Conservation (phyloP, 2,113 vertebrate genomes). For the Panthera uncia region DNA sequence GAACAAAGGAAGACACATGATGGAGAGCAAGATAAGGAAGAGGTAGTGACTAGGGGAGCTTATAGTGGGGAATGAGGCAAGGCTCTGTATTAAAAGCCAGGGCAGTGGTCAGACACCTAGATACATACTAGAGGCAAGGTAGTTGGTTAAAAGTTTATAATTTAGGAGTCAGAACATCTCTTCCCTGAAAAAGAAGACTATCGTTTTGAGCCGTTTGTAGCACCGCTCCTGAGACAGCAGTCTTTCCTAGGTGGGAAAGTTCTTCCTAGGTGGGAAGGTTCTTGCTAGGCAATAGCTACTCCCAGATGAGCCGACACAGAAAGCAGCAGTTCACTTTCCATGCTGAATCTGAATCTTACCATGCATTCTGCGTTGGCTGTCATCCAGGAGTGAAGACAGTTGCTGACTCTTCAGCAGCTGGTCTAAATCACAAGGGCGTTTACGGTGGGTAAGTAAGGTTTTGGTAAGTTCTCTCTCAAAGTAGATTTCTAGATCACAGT, state of each 20-base stretch:
- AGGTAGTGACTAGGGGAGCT: background rate
- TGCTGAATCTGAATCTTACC: too few relatives aligned
- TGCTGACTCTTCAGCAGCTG: background rate
- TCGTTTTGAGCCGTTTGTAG: background rate
- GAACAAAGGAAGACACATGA: background rate
- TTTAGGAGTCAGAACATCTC: background rate
- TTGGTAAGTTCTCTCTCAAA: slow-evolving; percentile 23
- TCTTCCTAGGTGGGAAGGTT: background rate
- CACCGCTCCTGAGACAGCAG: background rate
- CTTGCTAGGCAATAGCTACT: background rate
- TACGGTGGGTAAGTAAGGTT: slow-evolving; percentile 27
- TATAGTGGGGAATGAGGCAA: background rate
- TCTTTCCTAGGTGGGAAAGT: background rate
- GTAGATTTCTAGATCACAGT: slow-evolving; percentile 12
- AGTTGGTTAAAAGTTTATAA: background rate
- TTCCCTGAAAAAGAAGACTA: background rate
- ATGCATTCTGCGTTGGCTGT: too few relatives aligned
- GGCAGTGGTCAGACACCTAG: background rate
- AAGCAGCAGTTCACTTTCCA: background rate
- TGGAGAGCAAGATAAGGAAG: background rate
- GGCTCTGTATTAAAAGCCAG: background rate
- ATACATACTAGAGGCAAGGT: background rate
- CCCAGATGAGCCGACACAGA: background rate
- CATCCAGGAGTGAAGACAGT: background rate
- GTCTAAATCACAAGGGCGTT: slow-evolving; percentile 16